Conservation (phyloP, 2,888 invertebrate species). For the Troides helena region DNA sequence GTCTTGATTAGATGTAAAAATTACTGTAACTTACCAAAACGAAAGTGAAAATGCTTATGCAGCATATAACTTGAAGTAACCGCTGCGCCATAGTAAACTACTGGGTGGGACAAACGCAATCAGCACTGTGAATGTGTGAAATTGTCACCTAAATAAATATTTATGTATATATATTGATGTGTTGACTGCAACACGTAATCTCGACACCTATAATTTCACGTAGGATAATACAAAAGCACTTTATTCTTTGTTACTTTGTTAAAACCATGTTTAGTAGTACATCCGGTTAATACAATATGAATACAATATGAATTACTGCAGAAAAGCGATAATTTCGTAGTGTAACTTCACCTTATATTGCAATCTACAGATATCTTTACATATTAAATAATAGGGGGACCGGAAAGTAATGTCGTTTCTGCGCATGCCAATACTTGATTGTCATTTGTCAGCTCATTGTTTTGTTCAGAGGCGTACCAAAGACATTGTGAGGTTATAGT, state of each 20-base stretch:
- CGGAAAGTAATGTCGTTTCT: too few species aligned
- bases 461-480: too few species aligned
- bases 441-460: too few species aligned
- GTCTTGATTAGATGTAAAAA: not conserved
- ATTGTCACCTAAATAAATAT: slow-evolving; percentile 37
- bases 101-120: slow-evolving; percentile 14
- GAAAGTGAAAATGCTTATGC: slow-evolving; percentile 3
- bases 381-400: too few species aligned
- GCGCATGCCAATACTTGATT: too few species aligned
- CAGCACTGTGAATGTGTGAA: slow-evolving; percentile 53
- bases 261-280: slow-evolving; percentile 31
- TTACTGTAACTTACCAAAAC: slow-evolving; percentile 14
- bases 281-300: not conserved
- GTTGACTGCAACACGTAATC: slow-evolving; percentile 27
- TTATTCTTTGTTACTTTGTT: slow-evolving; percentile 32
- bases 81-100: slow-evolving; percentile 20
- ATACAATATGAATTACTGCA: not conserved
- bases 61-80: slow-evolving; percentile 10
- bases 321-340: not conserved
- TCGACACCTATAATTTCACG: slow-evolving; percentile 29
- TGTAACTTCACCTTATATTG: not conserved
- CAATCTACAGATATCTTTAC: not conserved
- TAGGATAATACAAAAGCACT: slow-evolving; percentile 29
- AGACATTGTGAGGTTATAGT: too few species aligned
- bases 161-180: slow-evolving; percentile 35